Base-by-base conservation (phyloP, 2,113 vertebrate genomes). In the Apaloderma vittatum region DNA sequence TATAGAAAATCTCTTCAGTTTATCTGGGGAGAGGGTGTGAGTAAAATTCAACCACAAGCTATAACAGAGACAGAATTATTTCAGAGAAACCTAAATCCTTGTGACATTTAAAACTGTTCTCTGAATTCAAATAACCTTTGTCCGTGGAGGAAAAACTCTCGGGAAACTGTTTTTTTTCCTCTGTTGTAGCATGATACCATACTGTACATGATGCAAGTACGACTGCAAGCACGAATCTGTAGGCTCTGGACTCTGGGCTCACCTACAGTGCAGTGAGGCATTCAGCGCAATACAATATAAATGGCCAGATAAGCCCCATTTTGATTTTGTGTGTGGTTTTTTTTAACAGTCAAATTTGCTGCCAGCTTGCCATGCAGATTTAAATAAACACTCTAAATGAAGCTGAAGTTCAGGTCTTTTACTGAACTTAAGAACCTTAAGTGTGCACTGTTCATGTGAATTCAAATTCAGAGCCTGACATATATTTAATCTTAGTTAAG, bases 341-440 rank as follows among this genome's bases (percentile, higher is more conserved):
- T 52, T 48, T 40, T 4, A 29, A 15, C 18, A 48, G 61, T 71
- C 74, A 94, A n/a, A 36, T 46, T 75, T 67, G 36, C 57, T 15
- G 61, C 48, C 76, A 84, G 74, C 48, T 49, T 48, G 46, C 68
- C n/a, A 30, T 72, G 66, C 45, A 90, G 58, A 79, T 90, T 96
- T 72, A 57, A 51, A 92, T 86, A 74, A 93, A 94, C 51, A 90
- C 52, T 93, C 27, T 20, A 7, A 62, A 40, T 40, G 27, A 93
- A 91, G 37, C 55, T 72, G 75, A 90, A 91, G 59, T 91, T 94
- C 45, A 45, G 13, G 22, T 66, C 14, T 68, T 68, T 74, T 68
- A 75, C 5, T 91, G 54, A 86, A 92, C 37, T 90, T 81, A 36
- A 71, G 94, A 93, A 92, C 13, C 71, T 67, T 58, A 59, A 88